Conservation (phyloP, 2,113 vertebrate genomes). For the Gavialis gangeticus region DNA sequence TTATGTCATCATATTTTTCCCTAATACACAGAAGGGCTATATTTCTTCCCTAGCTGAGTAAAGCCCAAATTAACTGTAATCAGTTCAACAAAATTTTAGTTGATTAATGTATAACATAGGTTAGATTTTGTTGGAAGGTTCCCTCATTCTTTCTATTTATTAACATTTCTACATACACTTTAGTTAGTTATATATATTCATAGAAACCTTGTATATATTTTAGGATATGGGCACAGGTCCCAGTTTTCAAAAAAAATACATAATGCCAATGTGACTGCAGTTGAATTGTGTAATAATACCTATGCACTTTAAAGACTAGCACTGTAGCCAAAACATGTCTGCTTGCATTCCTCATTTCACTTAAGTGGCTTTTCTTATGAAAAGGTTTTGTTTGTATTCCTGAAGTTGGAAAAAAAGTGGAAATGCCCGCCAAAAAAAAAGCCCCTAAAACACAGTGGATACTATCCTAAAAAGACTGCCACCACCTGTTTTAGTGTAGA, state of each 20-base stretch:
- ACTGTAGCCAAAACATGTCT: slow-evolving; percentile 74
- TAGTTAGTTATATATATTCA: slow-evolving; percentile 1
- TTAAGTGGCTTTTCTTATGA: slow-evolving; percentile 74
- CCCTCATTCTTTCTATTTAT: not conserved
- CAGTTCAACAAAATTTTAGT: not conserved
- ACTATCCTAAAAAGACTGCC: slow-evolving; percentile 36
- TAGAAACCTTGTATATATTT: slow-evolving; percentile 11
- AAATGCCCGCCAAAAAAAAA: slow-evolving; percentile 17
- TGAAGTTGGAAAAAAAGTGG: slow-evolving; percentile 48
- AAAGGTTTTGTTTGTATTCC: slow-evolving; percentile 76
- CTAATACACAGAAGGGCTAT: not conserved
- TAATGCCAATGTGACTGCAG: slow-evolving; percentile 20
- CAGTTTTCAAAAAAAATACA: slow-evolving; percentile 51
- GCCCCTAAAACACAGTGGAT: slow-evolving; percentile 23
- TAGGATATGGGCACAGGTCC: not conserved
- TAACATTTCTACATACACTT: not conserved
- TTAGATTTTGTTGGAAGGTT: slow-evolving; percentile 9
- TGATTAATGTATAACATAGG: not conserved
- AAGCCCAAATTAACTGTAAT: not conserved
- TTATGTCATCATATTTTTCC: slow-evolving; percentile 4
- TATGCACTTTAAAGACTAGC: slow-evolving; percentile 65
- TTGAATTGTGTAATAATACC: slow-evolving; percentile 57
- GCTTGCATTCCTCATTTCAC: slow-evolving; percentile 76
- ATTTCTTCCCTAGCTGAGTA: not conserved
- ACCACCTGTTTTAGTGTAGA: slow-evolving; percentile 47